These are phyloP conservation scores for Gastrophryne carolinensis DNA, from an alignment of 2,797 vertebrate species.

Conservation along the genomic window DNA sequence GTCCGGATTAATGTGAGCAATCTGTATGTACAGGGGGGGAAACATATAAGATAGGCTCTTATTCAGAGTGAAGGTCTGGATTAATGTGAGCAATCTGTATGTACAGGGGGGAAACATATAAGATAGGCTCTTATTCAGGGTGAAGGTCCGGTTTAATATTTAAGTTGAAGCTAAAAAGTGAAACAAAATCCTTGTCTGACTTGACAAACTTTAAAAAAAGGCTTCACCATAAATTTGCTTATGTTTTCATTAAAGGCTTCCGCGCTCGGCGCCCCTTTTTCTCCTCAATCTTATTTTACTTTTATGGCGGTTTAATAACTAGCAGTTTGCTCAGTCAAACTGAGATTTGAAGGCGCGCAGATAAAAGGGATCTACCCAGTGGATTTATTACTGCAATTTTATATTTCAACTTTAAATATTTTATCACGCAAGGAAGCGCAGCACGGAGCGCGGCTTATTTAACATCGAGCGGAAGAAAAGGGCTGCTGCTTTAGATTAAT, in stretches of 20 bases:
- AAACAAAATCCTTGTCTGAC: too few species aligned
- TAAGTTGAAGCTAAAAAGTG: too few species aligned
- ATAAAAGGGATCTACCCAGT: constrained; percentile 28
- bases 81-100: too few species aligned
- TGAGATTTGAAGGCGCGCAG: background rate
- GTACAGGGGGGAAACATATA: too few species aligned
- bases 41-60: too few species aligned
- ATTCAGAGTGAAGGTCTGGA: too few species aligned
- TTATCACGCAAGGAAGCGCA: constrained; percentile 22
- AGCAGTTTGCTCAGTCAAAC: constrained; percentile 9
- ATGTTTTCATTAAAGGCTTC: background rate
- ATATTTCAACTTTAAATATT: constrained; percentile 46
- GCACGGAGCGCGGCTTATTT: background rate
- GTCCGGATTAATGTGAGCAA: too few species aligned
- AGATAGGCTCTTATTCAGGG: too few species aligned
- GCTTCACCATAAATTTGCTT: background rate
- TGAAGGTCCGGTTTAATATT: too few species aligned
- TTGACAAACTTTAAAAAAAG: too few species aligned
- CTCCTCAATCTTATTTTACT: constrained; percentile 9
- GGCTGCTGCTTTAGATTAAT: background rate
- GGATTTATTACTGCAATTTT: background rate
- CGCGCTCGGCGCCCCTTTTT: background rate
- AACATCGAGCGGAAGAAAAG: background rate
- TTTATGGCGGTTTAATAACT: constrained; percentile 42
- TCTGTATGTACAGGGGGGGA: too few species aligned